Percentiles rank a stretch among this genome's conserved stretches.
Evolutionary conservation across 2,888 invertebrate genomes (phyloP).

Genomic region (Mylabris sibirica): DNA sequence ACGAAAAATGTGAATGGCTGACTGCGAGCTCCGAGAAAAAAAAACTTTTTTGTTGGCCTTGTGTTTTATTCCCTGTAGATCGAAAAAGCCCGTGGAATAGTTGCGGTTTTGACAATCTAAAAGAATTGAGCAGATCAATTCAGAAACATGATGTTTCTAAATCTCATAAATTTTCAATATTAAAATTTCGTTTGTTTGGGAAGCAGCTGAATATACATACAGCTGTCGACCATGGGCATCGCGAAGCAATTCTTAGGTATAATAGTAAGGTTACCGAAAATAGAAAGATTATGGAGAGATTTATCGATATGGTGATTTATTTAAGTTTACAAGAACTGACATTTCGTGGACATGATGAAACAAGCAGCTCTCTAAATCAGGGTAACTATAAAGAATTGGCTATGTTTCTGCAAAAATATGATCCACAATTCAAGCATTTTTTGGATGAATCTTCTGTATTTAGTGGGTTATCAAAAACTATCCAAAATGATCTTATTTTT

Average conservation of each 20-base stretch:
- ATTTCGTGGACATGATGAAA: neutral
- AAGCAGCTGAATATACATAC: neutral
- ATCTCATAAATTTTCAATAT: neutral
- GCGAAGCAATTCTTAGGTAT: neutral
- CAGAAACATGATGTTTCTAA: no score
- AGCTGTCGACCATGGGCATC: neutral
- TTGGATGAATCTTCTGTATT: neutral
- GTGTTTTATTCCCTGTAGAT: neutral
- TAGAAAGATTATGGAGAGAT: neutral
- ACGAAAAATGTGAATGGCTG: no score
- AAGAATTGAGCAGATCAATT: neutral
- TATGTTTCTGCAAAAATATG: no score
- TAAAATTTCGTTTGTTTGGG: neutral
- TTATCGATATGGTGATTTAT: neutral
- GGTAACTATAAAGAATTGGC: neutral
- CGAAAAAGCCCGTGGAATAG: neutral
- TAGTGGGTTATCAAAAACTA: neutral
- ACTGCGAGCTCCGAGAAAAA: no score
- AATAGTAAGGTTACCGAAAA: neutral
- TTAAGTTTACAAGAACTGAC: neutral
- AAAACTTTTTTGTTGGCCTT: no score
- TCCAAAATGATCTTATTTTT: neutral
- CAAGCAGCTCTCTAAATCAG: neutral
- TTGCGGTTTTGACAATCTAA: neutral
- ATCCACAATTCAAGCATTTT: no score